Conservation (phyloP, 35 echinoderm and acorn worm genomes). For the Amphiura filiformis region DNA sequence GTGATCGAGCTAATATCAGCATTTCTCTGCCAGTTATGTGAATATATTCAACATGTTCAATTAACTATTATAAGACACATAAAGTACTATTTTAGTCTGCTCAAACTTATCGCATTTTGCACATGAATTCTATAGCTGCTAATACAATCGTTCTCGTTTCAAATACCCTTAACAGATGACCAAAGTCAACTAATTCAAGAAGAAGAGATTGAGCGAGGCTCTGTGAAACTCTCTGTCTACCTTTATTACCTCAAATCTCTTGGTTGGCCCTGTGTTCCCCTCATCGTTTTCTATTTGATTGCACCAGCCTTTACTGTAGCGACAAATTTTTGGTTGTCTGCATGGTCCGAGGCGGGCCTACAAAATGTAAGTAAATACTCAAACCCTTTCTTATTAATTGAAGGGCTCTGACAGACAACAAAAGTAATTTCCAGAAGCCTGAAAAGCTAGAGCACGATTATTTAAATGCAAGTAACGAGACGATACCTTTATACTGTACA, state of each 20-base stretch:
- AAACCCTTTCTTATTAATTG: not conserved
- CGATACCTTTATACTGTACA: no score
- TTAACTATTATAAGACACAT: not conserved
- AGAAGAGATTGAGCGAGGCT: conserved; percentile 67
- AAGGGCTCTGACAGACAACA: not conserved
- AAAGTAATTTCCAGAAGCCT: not conserved
- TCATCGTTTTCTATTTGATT: conserved; percentile 5
- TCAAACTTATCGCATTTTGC: not conserved
- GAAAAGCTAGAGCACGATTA: no score
- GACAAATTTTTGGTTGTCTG: conserved; percentile 89
- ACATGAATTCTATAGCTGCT: not conserved
- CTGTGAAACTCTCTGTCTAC: conserved; percentile 54
- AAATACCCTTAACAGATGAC: not conserved
- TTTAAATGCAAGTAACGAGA: no score
- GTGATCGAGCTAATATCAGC: not conserved
- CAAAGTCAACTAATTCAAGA: conserved; percentile 73
- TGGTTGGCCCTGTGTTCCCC: conserved; percentile 15
- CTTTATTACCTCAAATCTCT: conserved; percentile 51
- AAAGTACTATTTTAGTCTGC: not conserved
- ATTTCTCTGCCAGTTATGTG: not conserved
- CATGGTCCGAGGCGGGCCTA: conserved; percentile 62
- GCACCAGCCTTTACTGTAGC: conserved; percentile 13
- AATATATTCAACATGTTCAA: not conserved
- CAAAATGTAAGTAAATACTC: not conserved
- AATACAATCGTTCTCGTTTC: not conserved